These are phyloP conservation scores for Coreius guichenoti DNA, from an alignment of 2,797 vertebrate species.

Conservation along the genomic window DNA sequence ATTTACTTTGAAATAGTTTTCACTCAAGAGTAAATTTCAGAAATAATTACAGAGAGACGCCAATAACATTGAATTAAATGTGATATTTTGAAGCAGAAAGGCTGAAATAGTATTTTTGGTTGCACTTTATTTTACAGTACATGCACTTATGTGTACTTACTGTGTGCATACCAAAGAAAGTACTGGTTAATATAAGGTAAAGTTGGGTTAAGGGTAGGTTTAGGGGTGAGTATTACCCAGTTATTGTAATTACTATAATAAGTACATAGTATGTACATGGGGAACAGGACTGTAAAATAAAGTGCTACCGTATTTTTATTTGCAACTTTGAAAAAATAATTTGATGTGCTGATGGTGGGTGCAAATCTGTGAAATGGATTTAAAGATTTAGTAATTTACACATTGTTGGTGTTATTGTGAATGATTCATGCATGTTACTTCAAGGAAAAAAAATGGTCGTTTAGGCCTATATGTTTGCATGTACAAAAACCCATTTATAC, in stretches of 20 bases:
- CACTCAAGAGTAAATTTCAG: background rate
- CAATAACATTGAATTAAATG: background rate
- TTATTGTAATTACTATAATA: too few species aligned
- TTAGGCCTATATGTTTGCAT: background rate
- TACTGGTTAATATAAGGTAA: too few species aligned
- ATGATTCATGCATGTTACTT: background rate
- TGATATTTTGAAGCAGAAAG: background rate
- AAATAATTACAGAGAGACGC: background rate
- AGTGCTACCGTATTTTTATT: too few species aligned
- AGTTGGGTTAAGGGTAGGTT: too few species aligned
- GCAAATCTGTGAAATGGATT: background rate
- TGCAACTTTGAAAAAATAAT: too few species aligned
- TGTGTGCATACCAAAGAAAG: too few species aligned
- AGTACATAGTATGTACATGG: too few species aligned
- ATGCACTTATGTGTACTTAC: too few species aligned
- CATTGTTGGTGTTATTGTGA: background rate
- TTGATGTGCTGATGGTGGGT: background rate
- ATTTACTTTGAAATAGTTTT: background rate
- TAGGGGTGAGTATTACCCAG: too few species aligned
- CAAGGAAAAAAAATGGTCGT: background rate
- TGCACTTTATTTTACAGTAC: too few species aligned
- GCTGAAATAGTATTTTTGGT: too few species aligned
- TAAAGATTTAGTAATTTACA: background rate
- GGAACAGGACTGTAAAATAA: too few species aligned
- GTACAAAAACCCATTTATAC: background rate